Base-by-base conservation (phyloP, 2,888 invertebrate species). In the Tolmerus cingulatus region DNA sequence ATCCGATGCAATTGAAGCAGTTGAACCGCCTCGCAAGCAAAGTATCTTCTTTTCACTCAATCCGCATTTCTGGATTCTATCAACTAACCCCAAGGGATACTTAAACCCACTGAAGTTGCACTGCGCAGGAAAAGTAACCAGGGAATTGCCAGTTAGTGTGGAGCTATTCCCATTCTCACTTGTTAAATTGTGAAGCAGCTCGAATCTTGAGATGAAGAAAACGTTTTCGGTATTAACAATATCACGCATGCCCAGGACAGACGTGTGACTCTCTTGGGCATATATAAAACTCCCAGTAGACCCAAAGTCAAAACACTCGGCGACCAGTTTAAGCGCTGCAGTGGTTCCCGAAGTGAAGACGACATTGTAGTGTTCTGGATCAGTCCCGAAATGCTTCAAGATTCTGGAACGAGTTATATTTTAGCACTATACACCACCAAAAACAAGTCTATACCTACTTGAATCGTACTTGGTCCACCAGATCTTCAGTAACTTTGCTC, bases 311-410 rank as follows among this genome's bases (percentile, higher is more conserved):
- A 99, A 98, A 87, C 95, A 94, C 92, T 99, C 98, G 0, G 96
- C 96, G 0, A 98, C 93, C 78, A 96, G 91, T 93, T 97, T 98
- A 86, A 99, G 92, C 0, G 97, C 95, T 27, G 95, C 96, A 30
- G 99, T 98, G n/a, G 98, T 96, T 57, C 98, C 98, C 0, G 97
- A 95, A n/a, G 98, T 99, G 91, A 99, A 99, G 89, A 99, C 95
- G 0, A 99, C 95, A 87, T 95, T 94, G 92, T 99, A 99, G 81
- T 97, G 96, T 9, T 96, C 95, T 0, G 95, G 92, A 89, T 94
- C 95, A 7, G 98, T 96, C 89, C 97, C 96, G 91, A 99, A 98
- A 92, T 97, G 96, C 87, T 95, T 94, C n/a, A 99, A 93, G 89
- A 98, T 94, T 91, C 97, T 96, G 90, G 51, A 93, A 91, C 51